Conservation (phyloP, 2,888 invertebrate species). For the Epinotia nisella region DNA sequence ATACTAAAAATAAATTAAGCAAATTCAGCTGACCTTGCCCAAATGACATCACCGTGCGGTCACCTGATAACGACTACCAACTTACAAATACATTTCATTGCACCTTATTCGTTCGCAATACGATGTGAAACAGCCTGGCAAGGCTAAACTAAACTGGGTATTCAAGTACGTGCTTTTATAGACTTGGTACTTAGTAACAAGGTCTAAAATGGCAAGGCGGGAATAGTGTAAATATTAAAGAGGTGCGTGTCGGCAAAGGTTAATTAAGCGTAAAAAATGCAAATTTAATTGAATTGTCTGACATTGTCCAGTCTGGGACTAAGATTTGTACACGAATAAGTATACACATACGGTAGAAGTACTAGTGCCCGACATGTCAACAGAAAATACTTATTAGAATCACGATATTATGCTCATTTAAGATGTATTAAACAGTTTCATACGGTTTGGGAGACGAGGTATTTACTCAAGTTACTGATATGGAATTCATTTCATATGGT, state of each 20-base stretch:
- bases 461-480: no score
- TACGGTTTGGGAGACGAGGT: no score
- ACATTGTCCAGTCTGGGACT: constrained; percentile 3
- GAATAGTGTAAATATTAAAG: not conserved
- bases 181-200: not conserved
- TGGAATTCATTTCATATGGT: no score
- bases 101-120: constrained; percentile 2
- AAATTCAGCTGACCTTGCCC: constrained; percentile 49
- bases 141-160: not conserved
- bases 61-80: constrained; percentile 44
- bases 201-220: constrained; percentile 3
- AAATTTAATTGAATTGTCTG: constrained; percentile 36
- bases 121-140: not conserved
- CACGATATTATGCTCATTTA: no score
- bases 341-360: no score
- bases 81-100: not conserved
- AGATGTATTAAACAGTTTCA: no score
- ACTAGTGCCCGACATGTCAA: no score
- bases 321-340: constrained; percentile 15
- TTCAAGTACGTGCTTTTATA: not conserved
- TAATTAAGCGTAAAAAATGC: constrained; percentile 31
- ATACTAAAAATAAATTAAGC: constrained; percentile 21
- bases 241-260: constrained; percentile 14
- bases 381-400: no score
- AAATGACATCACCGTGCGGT: constrained; percentile 56